Evolutionary conservation across 2,797 vertebrate genomes (phyloP).

Genomic region (Xiphorhynchus erythropygius): DNA sequence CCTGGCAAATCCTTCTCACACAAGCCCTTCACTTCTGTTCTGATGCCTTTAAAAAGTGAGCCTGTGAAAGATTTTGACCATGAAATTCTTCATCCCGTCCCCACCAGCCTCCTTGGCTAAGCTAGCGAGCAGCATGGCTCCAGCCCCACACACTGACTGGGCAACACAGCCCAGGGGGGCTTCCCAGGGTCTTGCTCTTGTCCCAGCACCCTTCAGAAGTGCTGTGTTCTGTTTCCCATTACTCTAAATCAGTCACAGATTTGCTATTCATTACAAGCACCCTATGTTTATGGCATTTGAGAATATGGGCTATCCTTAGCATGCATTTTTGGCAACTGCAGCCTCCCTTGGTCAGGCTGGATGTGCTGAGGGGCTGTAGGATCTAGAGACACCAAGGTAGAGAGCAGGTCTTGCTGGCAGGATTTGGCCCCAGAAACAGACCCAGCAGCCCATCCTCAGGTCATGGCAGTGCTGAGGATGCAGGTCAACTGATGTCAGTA

Average conservation of each 20-base stretch:
- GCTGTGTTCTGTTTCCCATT: background rate
- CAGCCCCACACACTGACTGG: fast-evolving
- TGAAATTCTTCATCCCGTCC: background rate
- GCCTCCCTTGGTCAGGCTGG: background rate
- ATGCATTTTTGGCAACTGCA: background rate
- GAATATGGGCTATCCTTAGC: background rate
- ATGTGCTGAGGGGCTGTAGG: background rate
- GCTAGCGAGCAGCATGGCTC: background rate
- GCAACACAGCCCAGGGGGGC: background rate
- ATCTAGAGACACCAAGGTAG: background rate
- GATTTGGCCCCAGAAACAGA: background rate
- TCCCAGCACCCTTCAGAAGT: background rate
- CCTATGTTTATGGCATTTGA: background rate
- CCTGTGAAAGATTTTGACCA: background rate
- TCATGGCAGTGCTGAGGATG: background rate
- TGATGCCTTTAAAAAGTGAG: background rate
- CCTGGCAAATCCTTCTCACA: background rate
- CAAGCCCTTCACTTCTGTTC: background rate
- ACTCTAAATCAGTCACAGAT: background rate
- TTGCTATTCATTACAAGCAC: background rate
- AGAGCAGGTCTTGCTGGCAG: background rate
- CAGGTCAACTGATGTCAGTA: background rate
- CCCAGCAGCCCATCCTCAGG: fast-evolving
- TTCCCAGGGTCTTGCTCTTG: fast-evolving
- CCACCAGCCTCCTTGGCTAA: background rate